Evolutionary conservation across 2,797 vertebrate genomes (phyloP).

Genomic region (Cryptoprocta ferox): DNA sequence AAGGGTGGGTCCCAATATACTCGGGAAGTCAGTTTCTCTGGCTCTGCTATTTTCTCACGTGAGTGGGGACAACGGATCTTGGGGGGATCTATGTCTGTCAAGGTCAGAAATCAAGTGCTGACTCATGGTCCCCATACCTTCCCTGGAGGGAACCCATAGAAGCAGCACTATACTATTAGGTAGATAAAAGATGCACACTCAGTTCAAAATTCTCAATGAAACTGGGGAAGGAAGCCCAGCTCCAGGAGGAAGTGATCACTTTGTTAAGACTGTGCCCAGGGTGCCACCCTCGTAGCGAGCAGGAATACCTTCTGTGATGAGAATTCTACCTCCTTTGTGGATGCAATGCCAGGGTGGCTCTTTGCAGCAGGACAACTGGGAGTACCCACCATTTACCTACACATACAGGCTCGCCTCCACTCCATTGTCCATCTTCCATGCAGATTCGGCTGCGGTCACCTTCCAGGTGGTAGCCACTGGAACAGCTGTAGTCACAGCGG

Average conservation of each 20-base stretch:
- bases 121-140: not conserved
- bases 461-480: conserved; percentile 92
- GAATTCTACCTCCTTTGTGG: not conserved
- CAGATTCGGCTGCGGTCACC: conserved; percentile 92
- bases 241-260: not conserved
- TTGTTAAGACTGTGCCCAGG: not conserved
- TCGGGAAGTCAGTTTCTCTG: conserved; percentile 92
- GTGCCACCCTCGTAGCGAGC: conserved; percentile 12
- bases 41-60: conserved; percentile 93
- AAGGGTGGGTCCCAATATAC: conserved; percentile 94
- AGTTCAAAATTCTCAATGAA: conserved; percentile 45
- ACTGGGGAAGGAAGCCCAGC: conserved; percentile 18
- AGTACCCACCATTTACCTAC: conserved; percentile 89
- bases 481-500: conserved; percentile 93
- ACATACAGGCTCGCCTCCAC: conserved; percentile 92
- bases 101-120: conserved; percentile 18
- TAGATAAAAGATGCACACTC: not conserved
- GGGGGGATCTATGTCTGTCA: conserved; percentile 94
- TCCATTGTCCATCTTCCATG: conserved; percentile 92
- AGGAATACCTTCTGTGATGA: not conserved
- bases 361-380: not conserved
- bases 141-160: not conserved
- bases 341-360: not conserved
- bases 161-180: not conserved
- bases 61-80: conserved; percentile 96